A percentile compares a stretch with the other conserved stretches of the same genome.
Conservation (phyloP, 1,140 invertebrate genomes). For the Yoshiicerus persimilis region DNA sequence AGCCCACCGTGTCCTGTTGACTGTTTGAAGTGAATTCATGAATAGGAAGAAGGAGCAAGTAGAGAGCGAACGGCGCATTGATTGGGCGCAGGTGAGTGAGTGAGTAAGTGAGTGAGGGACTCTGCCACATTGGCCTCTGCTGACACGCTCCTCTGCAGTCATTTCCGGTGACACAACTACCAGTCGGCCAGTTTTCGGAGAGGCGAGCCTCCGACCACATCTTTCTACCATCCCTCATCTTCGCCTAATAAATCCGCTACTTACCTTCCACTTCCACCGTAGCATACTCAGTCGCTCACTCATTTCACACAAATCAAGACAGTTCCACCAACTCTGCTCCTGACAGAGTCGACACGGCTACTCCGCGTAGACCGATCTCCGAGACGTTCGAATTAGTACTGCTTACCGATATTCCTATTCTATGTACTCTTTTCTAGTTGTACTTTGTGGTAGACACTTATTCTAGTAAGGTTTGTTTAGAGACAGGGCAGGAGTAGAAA, state of each 20-base stretch:
- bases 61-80: constrained; percentile 33
- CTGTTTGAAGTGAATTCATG: constrained; percentile 3
- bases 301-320: background rate
- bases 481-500: too few relatives aligned
- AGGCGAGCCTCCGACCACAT: constrained; percentile 38
- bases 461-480: too few relatives aligned
- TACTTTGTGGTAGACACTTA: too few relatives aligned
- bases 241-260: background rate
- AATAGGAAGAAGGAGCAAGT: too few relatives aligned
- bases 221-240: constrained; percentile 9
- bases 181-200: constrained; percentile 48
- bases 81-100: constrained; percentile 47
- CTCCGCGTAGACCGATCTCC: too few relatives aligned
- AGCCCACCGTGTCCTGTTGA: constrained; percentile 24
- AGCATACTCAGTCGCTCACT: background rate
- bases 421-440: too few relatives aligned
- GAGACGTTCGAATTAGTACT: too few relatives aligned
- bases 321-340: too few relatives aligned
- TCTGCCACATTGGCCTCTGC: constrained; percentile 18
- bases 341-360: too few relatives aligned
- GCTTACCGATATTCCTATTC: too few relatives aligned
- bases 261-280: background rate
- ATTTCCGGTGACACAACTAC: constrained; percentile 47
- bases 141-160: constrained; percentile 50
- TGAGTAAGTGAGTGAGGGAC: constrained; percentile 6